Conservation (phyloP, 64 coral and sea anemone species). For the Acropora tenuis region DNA sequence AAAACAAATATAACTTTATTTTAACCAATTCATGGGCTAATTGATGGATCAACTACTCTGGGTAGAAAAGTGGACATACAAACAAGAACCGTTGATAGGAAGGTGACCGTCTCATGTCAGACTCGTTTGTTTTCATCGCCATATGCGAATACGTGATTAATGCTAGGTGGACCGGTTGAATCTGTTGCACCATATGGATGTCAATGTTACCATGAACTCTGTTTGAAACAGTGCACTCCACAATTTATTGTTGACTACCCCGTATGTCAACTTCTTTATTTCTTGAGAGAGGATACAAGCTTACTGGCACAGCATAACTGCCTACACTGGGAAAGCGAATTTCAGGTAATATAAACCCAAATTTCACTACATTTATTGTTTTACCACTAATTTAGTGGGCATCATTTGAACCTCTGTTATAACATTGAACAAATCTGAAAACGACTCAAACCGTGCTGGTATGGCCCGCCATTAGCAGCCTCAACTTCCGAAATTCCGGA, state of each 20-base stretch:
- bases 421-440: neutral
- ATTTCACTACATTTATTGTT: too few species aligned
- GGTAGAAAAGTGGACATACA: too few species aligned
- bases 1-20: too few species aligned
- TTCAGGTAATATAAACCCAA: neutral
- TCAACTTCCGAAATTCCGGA: neutral
- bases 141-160: too few species aligned
- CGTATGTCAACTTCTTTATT: neutral
- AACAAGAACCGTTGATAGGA: too few species aligned
- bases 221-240: neutral
- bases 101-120: too few species aligned
- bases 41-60: too few species aligned
- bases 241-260: neutral
- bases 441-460: neutral
- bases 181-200: too few species aligned
- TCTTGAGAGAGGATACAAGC: constrained; percentile 12
- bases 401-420: neutral
- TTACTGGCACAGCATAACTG: constrained; percentile 34
- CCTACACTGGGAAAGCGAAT: neutral
- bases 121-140: too few species aligned
- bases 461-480: neutral
- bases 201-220: neutral
- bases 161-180: too few species aligned
- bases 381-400: neutral
- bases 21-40: too few species aligned